A percentile compares a stretch with the other conserved stretches of the same genome.
These are phyloP conservation scores for Habroteleia sp. DNA, from an alignment of 2,888 invertebrate genomes.

Conservation along the genomic window DNA sequence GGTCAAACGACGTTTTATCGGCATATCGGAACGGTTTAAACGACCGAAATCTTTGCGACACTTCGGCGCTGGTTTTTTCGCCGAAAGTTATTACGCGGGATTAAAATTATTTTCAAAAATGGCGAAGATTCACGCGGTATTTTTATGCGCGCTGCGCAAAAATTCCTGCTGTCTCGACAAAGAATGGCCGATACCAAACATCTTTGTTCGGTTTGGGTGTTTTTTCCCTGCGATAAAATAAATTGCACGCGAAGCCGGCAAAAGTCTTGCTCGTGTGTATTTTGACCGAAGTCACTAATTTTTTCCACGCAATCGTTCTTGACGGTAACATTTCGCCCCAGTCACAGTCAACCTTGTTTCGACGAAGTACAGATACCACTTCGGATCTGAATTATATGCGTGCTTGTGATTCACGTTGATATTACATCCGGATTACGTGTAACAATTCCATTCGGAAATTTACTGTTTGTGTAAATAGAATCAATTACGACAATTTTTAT, in stretches of 20 bases:
- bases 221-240: conserved; percentile 13
- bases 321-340: conserved; percentile 18
- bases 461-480: too few relatives aligned
- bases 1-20: too few relatives aligned
- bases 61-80: too few relatives aligned
- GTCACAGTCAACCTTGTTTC: conserved; percentile 21
- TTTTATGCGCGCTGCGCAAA: conserved; percentile 11
- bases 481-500: too few relatives aligned
- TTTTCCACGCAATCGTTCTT: conserved; percentile 22
- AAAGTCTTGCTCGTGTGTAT: conserved; percentile 12
- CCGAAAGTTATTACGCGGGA: background rate
- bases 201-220: conserved; percentile 17
- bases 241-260: conserved; percentile 1
- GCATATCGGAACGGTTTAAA: too few relatives aligned
- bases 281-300: conserved; percentile 5
- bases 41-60: too few relatives aligned
- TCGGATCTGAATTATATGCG: conserved; percentile 8
- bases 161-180: conserved; percentile 21
- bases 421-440: too few relatives aligned
- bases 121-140: conserved; percentile 9
- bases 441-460: too few relatives aligned
- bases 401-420: conserved; percentile 3
- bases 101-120: conserved; percentile 2
- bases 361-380: conserved; percentile 17
- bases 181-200: background rate